Evolutionary conservation across 1,140 invertebrate species (phyloP).

Genomic region (Euglossa dilemma): DNA sequence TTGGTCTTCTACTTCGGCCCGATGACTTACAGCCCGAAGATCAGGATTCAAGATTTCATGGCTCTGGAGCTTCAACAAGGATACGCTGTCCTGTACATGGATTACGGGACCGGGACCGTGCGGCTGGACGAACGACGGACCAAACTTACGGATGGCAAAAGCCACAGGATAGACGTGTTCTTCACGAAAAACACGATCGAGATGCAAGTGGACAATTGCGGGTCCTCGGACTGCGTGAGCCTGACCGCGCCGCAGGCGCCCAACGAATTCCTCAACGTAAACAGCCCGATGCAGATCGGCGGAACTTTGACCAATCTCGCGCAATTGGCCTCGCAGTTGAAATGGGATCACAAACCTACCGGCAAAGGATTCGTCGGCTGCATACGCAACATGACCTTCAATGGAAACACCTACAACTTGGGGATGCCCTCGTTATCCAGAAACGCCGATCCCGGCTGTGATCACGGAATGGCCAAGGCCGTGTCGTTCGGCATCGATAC

Average conservation of each 20-base stretch:
- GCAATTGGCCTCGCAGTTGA: slow-evolving; percentile 83
- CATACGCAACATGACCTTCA: slow-evolving; percentile 92
- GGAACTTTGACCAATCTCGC: slow-evolving; percentile 87
- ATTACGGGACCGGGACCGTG: slow-evolving; percentile 94
- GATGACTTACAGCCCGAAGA: slow-evolving; percentile 84
- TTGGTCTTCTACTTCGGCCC: slow-evolving; percentile 97
- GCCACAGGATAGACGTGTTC: slow-evolving; percentile 92
- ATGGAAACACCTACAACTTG: slow-evolving; percentile 90
- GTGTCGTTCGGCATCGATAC: slow-evolving; percentile 91
- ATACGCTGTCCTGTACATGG: slow-evolving; percentile 91
- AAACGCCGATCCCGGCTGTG: slow-evolving; percentile 88
- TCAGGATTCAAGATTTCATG: slow-evolving; percentile 93
- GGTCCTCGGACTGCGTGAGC: slow-evolving; percentile 87
- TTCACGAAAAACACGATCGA: slow-evolving; percentile 88
- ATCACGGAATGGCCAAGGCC: slow-evolving; percentile 86
- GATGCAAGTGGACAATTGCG: slow-evolving; percentile 90
- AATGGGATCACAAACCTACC: slow-evolving; percentile 87
- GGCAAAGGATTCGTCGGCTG: slow-evolving; percentile 90
- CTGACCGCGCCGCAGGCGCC: slow-evolving; percentile 87
- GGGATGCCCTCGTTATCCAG: slow-evolving; percentile 87
- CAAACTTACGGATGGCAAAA: slow-evolving; percentile 89
- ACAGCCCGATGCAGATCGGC: slow-evolving; percentile 93
- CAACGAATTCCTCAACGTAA: slow-evolving; percentile 93
- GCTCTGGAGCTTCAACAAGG: slow-evolving; percentile 94
- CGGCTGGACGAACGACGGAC: slow-evolving; percentile 88